Conservation (phyloP, 92 coral and sea anemone genomes). For the Phymanthus crucifer region DNA sequence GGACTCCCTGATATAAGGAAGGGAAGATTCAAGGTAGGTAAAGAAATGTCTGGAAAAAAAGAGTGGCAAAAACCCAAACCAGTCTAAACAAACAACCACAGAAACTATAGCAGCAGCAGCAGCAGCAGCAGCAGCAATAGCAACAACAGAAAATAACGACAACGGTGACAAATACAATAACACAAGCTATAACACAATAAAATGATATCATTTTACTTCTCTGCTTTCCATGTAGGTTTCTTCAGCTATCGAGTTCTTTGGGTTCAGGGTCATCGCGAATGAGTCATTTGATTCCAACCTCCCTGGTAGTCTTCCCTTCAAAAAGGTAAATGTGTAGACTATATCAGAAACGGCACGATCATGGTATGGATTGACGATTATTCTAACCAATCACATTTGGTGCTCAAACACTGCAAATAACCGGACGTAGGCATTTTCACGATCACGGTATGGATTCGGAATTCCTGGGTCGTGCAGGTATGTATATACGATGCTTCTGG, state of each 20-base stretch:
- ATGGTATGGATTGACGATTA: too few relatives aligned
- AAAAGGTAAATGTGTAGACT: constrained; percentile 34
- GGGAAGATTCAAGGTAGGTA: constrained; percentile 31
- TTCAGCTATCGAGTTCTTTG: constrained; percentile 67
- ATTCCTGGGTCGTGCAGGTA: too few relatives aligned
- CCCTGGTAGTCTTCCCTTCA: constrained; percentile 79
- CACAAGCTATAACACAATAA: background rate
- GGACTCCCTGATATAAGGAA: constrained; percentile 30
- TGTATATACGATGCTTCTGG: too few relatives aligned
- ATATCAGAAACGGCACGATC: too few relatives aligned
- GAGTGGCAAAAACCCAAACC: too few relatives aligned
- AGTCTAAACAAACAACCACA: too few relatives aligned
- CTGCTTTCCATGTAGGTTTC: constrained; percentile 46
- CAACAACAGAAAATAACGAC: background rate
- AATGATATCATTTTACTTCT: background rate
- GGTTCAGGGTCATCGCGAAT: constrained; percentile 72
- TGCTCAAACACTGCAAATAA: too few relatives aligned
- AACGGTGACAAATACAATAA: background rate
- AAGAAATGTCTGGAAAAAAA: background rate
- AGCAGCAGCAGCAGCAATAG: background rate
- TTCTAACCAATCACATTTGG: background rate
- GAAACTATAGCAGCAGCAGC: too few relatives aligned
- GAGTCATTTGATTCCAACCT: constrained; percentile 66
- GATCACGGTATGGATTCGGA: too few relatives aligned
- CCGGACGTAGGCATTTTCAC: too few relatives aligned